Percentiles rank a stretch among this genome's conserved stretches.
Evolutionary conservation across 2,888 invertebrate genomes (phyloP).

Genomic region (Acleris literana): DNA sequence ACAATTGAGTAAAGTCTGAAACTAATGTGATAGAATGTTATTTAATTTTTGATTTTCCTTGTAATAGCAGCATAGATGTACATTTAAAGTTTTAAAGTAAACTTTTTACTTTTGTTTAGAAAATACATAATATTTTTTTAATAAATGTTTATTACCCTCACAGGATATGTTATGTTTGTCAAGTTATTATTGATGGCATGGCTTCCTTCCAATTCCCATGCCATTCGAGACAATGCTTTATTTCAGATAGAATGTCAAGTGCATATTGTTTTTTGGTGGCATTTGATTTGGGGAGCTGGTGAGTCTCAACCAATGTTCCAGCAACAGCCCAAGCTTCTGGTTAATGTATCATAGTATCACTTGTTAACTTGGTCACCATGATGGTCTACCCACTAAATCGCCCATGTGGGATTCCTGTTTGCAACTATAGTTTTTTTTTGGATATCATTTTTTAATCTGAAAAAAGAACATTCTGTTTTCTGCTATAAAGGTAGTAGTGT

Average conservation of each 20-base stretch:
- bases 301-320: too few relatives aligned
- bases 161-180: slow-evolving; percentile 26
- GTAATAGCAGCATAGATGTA: slow-evolving; percentile 21
- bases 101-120: slow-evolving; percentile 15
- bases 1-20: slow-evolving; percentile 64
- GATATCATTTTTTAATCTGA: slow-evolving; percentile 27
- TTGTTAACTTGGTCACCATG: too few relatives aligned
- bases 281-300: too few relatives aligned
- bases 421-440: slow-evolving; percentile 16
- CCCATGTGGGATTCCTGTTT: slow-evolving; percentile 6
- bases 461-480: slow-evolving; percentile 26
- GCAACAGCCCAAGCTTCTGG: neutral
- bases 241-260: too few relatives aligned
- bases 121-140: slow-evolving; percentile 26
- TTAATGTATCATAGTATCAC: neutral
- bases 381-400: neutral
- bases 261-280: too few relatives aligned
- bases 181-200: slow-evolving; percentile 2
- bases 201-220: too few relatives aligned
- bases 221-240: too few relatives aligned
- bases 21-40: slow-evolving; percentile 41
- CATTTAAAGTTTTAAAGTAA: slow-evolving; percentile 22
- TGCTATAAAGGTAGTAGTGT: slow-evolving; percentile 22
- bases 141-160: slow-evolving; percentile 15
- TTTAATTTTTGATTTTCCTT: slow-evolving; percentile 31